phyloP scores from a whole-genome alignment of 2,113 vertebrate genomes.

The Casuarius casuarius region DNA sequence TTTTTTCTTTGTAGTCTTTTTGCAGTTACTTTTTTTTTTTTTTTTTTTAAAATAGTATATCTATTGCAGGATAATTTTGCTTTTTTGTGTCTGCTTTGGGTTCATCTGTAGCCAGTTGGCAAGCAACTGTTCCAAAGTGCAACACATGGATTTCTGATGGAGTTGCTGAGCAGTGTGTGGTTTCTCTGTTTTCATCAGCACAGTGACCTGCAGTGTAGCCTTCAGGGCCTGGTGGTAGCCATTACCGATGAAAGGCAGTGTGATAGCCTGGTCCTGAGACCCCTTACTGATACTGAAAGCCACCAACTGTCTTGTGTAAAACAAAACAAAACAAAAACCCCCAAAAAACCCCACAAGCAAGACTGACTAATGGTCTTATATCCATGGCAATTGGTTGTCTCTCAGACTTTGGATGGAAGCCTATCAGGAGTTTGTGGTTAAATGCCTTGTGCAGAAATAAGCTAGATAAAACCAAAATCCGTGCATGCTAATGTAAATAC shows the following conservation, averaged over 20 bases:
- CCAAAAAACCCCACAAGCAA: not conserved
- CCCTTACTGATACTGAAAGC: not conserved
- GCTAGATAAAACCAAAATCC: not conserved
- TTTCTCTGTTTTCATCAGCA: not conserved
- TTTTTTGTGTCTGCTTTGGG: not conserved
- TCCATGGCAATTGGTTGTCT: not conserved
- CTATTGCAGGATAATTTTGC: not conserved
- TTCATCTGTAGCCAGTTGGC: slow-evolving; percentile 51
- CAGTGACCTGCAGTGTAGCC: not conserved
- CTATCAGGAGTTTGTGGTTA: not conserved
- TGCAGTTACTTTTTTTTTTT: slow-evolving; percentile 21
- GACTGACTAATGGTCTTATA: not conserved
- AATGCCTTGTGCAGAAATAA: not conserved
- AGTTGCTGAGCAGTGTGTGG: not conserved
- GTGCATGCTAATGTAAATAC: not conserved
- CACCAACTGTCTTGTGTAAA: not conserved
- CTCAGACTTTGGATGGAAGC: not conserved
- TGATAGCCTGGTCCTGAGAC: not conserved
- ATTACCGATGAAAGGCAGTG: not conserved
- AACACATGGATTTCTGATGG: not conserved
- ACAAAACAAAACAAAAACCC: not conserved
- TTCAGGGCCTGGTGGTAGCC: not conserved
- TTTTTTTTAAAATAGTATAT: not conserved
- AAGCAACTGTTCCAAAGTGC: not conserved
- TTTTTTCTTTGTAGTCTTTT: not conserved